phyloP scores from a whole-genome alignment of 2,888 invertebrate species.

The Pseudoips prasinana region DNA sequence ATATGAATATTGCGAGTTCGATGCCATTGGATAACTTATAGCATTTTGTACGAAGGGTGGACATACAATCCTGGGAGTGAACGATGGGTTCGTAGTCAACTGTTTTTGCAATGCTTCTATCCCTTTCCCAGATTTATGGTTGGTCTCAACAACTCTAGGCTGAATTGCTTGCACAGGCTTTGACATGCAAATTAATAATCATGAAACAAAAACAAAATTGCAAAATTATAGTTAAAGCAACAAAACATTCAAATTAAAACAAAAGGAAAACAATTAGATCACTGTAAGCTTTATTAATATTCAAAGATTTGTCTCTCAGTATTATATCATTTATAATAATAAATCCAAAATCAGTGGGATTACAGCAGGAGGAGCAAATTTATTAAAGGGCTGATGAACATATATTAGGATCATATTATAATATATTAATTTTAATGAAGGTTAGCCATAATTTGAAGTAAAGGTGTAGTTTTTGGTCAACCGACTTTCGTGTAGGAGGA shows the following conservation, averaged over 20 bases:
- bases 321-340: no score
- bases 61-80: conserved; percentile 71
- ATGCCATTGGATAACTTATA: conserved; percentile 50
- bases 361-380: no score
- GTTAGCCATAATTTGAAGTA: no score
- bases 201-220: conserved; percentile 60
- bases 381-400: no score
- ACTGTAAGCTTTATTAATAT: no score
- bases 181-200: conserved; percentile 44
- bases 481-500: no score
- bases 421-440: no score
- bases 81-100: conserved; percentile 74
- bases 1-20: conserved; percentile 51
- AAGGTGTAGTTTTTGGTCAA: no score
- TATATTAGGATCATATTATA: no score
- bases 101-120: conserved; percentile 71
- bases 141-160: conserved; percentile 75
- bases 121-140: conserved; percentile 57
- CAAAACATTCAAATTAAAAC: conserved; percentile 16
- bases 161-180: conserved; percentile 83
- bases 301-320: conserved; percentile 11
- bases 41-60: conserved; percentile 71
- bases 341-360: no score
- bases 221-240: conserved; percentile 53
- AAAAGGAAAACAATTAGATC: conserved; percentile 13